phyloP scores from a whole-genome alignment of 2,888 invertebrate genomes.

The Stomorhina lunata region DNA sequence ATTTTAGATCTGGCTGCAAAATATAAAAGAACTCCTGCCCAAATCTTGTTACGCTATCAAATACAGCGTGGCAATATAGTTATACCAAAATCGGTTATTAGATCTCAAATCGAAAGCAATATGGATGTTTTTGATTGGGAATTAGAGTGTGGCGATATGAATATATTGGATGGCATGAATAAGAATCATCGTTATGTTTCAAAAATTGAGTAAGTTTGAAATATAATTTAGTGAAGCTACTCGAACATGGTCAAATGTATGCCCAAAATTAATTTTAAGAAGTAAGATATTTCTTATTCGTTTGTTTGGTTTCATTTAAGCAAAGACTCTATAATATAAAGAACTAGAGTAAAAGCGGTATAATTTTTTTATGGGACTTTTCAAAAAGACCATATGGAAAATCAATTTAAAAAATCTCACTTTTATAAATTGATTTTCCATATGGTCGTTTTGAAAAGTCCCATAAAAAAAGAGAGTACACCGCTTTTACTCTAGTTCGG shows the following conservation, averaged over 20 bases:
- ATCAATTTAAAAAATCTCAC: too few species aligned
- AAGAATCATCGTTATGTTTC: constrained; percentile 72
- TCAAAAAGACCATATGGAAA: too few species aligned
- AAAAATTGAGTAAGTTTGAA: constrained; percentile 67
- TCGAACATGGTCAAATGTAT: too few species aligned
- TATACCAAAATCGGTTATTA: constrained; percentile 71
- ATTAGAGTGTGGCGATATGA: constrained; percentile 64
- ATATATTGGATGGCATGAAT: constrained; percentile 69
- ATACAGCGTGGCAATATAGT: constrained; percentile 85
- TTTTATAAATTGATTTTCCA: too few species aligned
- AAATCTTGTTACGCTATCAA: constrained; percentile 84
- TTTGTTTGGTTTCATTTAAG: too few species aligned
- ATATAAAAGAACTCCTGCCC: constrained; percentile 84
- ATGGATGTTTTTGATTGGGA: constrained; percentile 72
- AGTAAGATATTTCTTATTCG: not conserved
- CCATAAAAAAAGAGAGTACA: too few species aligned
- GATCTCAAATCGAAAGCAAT: constrained; percentile 70
- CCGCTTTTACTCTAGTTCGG: too few species aligned
- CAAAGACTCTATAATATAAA: too few species aligned
- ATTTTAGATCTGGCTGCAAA: not conserved
- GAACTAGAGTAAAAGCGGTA: too few species aligned
- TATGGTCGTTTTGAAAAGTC: too few species aligned
- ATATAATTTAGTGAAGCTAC: not conserved
- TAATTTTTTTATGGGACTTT: too few species aligned
- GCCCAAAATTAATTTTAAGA: not conserved